Base-by-base conservation (phyloP, 2,113 vertebrate species). In the Cyanocitta stelleri region DNA sequence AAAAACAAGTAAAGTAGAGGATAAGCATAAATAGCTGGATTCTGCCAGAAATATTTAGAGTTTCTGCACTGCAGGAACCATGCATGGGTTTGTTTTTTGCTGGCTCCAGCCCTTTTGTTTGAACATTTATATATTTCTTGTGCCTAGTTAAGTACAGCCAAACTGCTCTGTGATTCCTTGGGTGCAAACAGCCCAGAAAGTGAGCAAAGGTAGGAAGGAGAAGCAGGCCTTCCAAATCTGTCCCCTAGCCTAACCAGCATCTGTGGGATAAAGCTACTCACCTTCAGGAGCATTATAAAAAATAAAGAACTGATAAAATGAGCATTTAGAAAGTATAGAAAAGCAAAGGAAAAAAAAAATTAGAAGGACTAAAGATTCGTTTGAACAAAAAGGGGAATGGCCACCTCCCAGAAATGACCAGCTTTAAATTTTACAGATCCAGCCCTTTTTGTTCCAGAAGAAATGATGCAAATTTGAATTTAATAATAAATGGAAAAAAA, bases 41-140 rank as follows among this genome's bases (percentile, higher is more conserved):
- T 87, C 75, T 71, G 74, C 21, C 29, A 55, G 95, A 93, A 96
- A 88, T 86, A 83, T 79, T 85, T 90, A 62, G 68, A 73, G 72
- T 86, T 85, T 93, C 85, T 84, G 63, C n/a, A 22, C 48, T 90
- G 43, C 72, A 77, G 59, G 63, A 95, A 44, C 46, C 24, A 18
- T 20, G 66, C 54, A 56, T 1, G 3, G 24, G 43, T 95, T 94
- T 93, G 80, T n/a, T 87, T 91, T 93, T 87, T 37, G 73, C 73
- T 85, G 73, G 61, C 78, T 94, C 81, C 74, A 64, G 71, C 44
- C 37, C 67, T 76, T 90, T 85, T 80, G 74, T 91, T 89, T 85
- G 91, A 91, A 61, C 30, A n/a, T 62, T 85, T 87, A 44, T 83
- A 5, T 59, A 74, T 87, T 89, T 90, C 49, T 94, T 67, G 51